Base-by-base conservation (phyloP, 2,797 vertebrate species). In the Myiotriccus ornatus region DNA sequence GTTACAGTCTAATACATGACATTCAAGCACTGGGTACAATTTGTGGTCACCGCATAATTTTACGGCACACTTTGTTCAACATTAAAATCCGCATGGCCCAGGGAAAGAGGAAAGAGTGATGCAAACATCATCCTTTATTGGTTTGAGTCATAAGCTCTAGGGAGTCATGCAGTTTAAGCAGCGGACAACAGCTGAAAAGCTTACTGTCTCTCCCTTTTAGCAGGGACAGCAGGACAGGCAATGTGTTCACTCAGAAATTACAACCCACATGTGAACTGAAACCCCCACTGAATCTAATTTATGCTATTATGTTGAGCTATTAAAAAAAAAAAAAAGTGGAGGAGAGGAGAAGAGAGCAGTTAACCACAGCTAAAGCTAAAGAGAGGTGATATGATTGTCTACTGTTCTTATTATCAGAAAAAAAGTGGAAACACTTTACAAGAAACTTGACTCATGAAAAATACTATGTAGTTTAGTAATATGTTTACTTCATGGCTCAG, bases 241-340 rank as follows among this genome's bases (percentile, higher is more conserved):
- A 68, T 4, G 10, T 8, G 34, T 71, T 71, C 34, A 46, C 14
- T 34, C 43, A 8, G 2, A 89, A 84, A 84, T 53, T 79, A 35
- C 43, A 89, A 65, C 22, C 56, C n/a, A 50, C 25, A 11, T 16
- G 14, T 50, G 30, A 90, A 82, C 22, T 78, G 67, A 53, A 70
- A 35, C 10, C 16, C 2, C 12, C 21, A 74, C 3, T 4, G 3
- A 56, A 77, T 64, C 32, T 56, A 10, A 59, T 71, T 59, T 43
- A 64, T 37, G 32, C 12, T 44, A 27, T 49, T 37, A 73, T 23
- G 28, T 6, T 35, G 27, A n/a, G 35, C n/a, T 63, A 55, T 16
- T 35, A 5, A 39, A 24, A 60, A 44, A 47, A 34, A 53, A 9
- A 18, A 7, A 3, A 13, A 4, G 1, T 2, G 4, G 2, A 1